Percentiles rank a stretch among this genome's conserved stretches.
Conservation (phyloP, 2,113 vertebrate species). For the Promerops cafer region DNA sequence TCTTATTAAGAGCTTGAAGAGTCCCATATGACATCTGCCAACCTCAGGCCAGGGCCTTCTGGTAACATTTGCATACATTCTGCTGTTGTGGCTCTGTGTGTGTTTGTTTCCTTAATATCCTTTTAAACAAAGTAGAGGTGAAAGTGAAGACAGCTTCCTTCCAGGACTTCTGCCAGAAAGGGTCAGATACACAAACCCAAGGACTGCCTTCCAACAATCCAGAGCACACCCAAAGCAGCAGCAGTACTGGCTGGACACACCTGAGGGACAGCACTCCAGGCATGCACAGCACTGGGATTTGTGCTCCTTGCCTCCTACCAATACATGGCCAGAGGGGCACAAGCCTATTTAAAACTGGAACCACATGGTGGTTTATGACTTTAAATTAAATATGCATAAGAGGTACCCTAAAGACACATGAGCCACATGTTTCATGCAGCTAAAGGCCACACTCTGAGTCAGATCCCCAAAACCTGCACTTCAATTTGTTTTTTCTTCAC, state of each 20-base stretch:
- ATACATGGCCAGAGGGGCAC: background rate
- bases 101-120: background rate
- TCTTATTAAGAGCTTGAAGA: background rate
- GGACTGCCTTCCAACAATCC: background rate
- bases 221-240: background rate
- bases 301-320: background rate
- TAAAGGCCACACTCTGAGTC: background rate
- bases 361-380: background rate
- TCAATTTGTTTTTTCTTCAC: background rate
- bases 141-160: background rate
- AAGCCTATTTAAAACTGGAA: background rate
- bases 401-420: background rate
- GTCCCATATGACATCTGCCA: background rate
- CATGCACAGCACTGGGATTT: fast-evolving
- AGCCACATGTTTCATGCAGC: background rate
- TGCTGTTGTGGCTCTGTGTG: background rate
- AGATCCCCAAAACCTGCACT: background rate
- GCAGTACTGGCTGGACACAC: background rate
- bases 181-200: background rate
- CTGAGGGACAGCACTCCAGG: background rate
- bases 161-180: background rate
- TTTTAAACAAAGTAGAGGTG: background rate
- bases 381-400: too few relatives aligned
- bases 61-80: background rate
- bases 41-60: background rate